Base-by-base conservation (phyloP, 2,888 invertebrate genomes). In the Cheilosia vulpina region DNA sequence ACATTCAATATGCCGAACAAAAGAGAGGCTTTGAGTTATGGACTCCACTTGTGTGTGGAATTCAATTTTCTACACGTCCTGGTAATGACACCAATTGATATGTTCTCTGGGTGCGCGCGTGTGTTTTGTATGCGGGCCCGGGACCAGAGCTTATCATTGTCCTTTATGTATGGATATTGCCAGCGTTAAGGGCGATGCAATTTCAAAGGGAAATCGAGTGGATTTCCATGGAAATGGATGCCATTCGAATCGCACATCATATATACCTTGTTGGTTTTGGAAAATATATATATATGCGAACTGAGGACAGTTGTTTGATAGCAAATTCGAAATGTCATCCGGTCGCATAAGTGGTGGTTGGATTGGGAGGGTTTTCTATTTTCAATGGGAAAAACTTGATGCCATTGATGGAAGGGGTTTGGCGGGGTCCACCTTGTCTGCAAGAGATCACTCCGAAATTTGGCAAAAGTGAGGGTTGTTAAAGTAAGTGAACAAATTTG, bases 51-150 rank as follows among this genome's bases (percentile, higher is more conserved):
- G 63, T 52, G 63, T 52, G 45, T 60, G 68, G 80, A 80, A 80
- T 85, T 85, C 76, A 85, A 85, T 80, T 85, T 85, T 76, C 75
- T 66, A 79, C 80, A 80, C 76, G 75, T 75, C 57, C 60, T 80
- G 69, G 52, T 79, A 84, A 84, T 79, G 83, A 79, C 75, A 84
- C 45, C 79, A 80, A 80, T 72, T 80, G 84, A 80, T 76, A 75
- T 68, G 66, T 72, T 60, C 15, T 13, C 2, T 58, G 19, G 52
- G 24, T 60, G 34, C 41, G 38, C 17, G 62, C n/a, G 34, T 15
- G 9, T 17, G 41, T 52, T 13, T 17, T 71, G 31, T 57, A 17
- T 19, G 47, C 15, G 41, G 17, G 50, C 4, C 38, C 38, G 11
- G 38, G 38, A 27, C 7, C 27, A 50, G 38, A 21, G 50, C 41